These are phyloP conservation scores for Nerophis ophidion DNA, from an alignment of 2,113 vertebrate genomes.

Conservation along the genomic window DNA sequence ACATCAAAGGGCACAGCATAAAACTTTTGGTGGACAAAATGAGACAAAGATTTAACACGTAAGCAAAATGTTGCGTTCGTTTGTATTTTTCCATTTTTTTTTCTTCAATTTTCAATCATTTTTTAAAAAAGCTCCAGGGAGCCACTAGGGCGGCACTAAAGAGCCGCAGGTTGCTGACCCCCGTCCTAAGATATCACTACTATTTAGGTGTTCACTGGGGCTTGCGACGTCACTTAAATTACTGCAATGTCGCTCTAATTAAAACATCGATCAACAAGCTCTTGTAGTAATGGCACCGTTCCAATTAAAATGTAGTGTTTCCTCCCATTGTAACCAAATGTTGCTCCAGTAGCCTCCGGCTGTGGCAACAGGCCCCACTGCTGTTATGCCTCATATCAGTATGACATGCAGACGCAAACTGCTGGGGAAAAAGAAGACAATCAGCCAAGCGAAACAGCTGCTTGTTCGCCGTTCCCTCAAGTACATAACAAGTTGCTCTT, in stretches of 20 bases:
- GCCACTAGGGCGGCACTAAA: too few species aligned
- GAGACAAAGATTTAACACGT: too few species aligned
- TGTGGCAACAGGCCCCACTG: conserved; percentile 20
- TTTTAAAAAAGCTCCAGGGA: too few species aligned
- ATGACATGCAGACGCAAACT: conserved; percentile 19
- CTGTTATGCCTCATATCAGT: conserved; percentile 21
- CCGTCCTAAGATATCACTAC: too few species aligned
- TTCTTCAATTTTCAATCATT: neutral
- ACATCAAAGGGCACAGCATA: too few species aligned
- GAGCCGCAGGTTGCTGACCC: too few species aligned
- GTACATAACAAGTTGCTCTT: conserved; percentile 5
- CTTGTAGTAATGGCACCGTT: neutral
- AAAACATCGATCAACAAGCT: conserved; percentile 16
- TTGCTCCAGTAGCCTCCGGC: conserved; percentile 17
- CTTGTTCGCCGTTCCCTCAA: conserved; percentile 29
- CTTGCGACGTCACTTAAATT: conserved; percentile 1
- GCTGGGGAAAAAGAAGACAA: conserved; percentile 19
- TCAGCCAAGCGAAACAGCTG: conserved; percentile 34
- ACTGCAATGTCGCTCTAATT: conserved; percentile 14
- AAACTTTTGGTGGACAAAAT: too few species aligned
- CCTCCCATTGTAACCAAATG: conserved; percentile 22
- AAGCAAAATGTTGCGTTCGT: too few species aligned
- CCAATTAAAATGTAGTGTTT: neutral
- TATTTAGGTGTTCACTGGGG: neutral
- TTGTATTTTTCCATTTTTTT: too few species aligned